Evolutionary conservation across 2,888 invertebrate species (phyloP).

Genomic region (Dryococelus australis): DNA sequence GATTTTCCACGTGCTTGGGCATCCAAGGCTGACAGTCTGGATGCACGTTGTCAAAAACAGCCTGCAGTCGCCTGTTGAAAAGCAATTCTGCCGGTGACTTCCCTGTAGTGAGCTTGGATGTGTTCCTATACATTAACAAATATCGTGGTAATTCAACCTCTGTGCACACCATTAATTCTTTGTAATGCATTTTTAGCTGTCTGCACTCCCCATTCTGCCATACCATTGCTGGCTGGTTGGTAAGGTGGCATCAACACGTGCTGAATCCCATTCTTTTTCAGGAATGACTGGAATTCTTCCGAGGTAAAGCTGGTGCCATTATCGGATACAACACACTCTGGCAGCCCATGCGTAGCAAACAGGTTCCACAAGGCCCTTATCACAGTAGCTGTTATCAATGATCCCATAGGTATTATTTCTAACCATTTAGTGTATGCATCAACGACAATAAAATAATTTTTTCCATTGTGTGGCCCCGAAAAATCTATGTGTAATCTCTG

Average conservation of each 20-base stretch:
- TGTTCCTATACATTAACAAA: neutral
- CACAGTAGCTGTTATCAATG: neutral
- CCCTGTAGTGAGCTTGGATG: neutral
- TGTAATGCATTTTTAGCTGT: neutral
- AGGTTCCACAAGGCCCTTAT: neutral
- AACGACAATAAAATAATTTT: neutral
- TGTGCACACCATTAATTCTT: neutral
- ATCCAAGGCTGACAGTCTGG: neutral
- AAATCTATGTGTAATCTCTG: no score
- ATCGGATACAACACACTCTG: no score
- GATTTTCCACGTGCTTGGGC: neutral
- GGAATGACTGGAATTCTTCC: no score
- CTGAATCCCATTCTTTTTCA: no score
- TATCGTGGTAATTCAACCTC: neutral
- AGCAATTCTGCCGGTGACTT: neutral
- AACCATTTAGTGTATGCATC: neutral
- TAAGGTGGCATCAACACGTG: no score
- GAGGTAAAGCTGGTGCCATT: no score
- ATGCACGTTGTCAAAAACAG: neutral
- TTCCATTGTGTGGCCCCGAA: neutral
- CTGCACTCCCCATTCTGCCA: no score
- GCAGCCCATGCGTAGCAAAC: neutral
- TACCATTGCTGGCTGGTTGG: no score
- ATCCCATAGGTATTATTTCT: neutral
- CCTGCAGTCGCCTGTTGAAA: neutral